Conservation (phyloP, 2,113 vertebrate genomes). For the Falcunculus frontatus region DNA sequence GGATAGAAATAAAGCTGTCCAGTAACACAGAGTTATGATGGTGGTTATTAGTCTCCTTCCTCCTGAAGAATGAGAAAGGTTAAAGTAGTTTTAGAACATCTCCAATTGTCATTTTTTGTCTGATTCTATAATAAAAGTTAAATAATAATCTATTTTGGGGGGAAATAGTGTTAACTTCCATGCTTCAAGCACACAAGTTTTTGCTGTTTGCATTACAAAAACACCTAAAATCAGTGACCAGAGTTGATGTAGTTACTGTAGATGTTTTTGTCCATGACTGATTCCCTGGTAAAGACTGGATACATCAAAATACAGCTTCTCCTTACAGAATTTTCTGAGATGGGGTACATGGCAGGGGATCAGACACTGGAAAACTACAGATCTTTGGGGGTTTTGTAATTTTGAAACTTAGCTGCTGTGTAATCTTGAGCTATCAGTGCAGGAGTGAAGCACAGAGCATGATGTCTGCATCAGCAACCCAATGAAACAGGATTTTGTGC, state of each 20-base stretch:
- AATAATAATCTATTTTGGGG: not conserved
- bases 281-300: not conserved
- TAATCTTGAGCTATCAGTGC: accelerated
- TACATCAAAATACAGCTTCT: not conserved
- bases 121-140: not conserved
- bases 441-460: accelerated
- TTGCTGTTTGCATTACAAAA: not conserved
- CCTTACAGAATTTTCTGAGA: not conserved
- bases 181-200: accelerated
- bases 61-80: not conserved
- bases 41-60: not conserved
- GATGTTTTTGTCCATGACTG: not conserved
- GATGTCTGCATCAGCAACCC: not conserved
- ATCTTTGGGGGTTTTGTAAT: accelerated
- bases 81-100: not conserved
- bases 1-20: not conserved
- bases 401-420: not conserved
- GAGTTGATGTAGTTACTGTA: not conserved
- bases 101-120: not conserved
- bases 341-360: accelerated
- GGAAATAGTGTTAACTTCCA: not conserved
- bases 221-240: not conserved
- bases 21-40: not conserved
- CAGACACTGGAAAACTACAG: not conserved
- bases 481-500: not conserved